A percentile compares a stretch with the other conserved stretches of the same genome.
These are phyloP conservation scores for Cantharis lateralis DNA, from an alignment of 2,888 invertebrate genomes.

Conservation along the genomic window DNA sequence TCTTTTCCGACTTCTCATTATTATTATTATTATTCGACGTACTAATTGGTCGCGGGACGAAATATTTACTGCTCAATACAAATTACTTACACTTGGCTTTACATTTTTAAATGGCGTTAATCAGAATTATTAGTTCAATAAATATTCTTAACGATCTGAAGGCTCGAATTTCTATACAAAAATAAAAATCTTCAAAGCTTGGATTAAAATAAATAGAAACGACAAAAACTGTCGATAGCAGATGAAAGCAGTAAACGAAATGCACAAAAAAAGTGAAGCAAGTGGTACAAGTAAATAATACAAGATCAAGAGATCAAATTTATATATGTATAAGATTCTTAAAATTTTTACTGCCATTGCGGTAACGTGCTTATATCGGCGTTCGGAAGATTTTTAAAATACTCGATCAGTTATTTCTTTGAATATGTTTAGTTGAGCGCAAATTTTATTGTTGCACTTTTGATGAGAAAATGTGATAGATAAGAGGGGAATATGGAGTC, in stretches of 20 bases:
- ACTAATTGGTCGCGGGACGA: neutral
- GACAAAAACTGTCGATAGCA: neutral
- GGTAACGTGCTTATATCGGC: too few relatives aligned
- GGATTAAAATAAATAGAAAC: neutral
- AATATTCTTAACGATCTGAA: neutral
- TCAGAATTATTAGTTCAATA: neutral
- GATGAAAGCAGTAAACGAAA: neutral
- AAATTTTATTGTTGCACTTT: too few relatives aligned
- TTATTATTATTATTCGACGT: neutral
- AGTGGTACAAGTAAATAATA: neutral
- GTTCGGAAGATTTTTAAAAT: too few relatives aligned
- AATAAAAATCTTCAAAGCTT: neutral
- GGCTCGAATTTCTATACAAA: neutral
- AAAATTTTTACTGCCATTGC: too few relatives aligned
- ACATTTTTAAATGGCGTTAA: neutral
- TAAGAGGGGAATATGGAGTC: too few relatives aligned
- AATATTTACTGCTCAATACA: neutral
- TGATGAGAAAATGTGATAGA: too few relatives aligned
- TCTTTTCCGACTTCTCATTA: neutral
- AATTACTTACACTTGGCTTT: neutral
- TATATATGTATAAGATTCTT: neutral
- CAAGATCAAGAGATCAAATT: neutral
- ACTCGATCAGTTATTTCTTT: too few relatives aligned
- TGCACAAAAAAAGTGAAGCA: neutral
- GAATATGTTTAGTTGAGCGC: too few relatives aligned